Conservation (phyloP, 2,888 invertebrate species). For the Luperina testacea region DNA sequence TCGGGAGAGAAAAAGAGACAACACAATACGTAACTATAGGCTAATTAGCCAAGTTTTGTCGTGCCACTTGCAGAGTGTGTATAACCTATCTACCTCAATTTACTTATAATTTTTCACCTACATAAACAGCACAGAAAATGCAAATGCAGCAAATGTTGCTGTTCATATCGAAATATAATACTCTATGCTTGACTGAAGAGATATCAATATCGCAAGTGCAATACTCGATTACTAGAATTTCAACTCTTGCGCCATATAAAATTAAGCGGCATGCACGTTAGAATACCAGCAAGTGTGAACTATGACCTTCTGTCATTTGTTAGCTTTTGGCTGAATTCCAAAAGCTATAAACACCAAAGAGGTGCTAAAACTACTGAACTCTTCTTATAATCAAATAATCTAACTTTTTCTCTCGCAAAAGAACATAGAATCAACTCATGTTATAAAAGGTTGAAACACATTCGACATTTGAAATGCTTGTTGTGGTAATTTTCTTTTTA, state of each 20-base stretch:
- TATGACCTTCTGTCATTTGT: slow-evolving; percentile 11
- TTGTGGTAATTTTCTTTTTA: background rate
- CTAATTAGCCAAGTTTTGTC: too few relatives aligned
- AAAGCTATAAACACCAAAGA: slow-evolving; percentile 7
- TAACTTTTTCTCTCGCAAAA: slow-evolving; percentile 17
- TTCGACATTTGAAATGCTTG: slow-evolving; percentile 15
- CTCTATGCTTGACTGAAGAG: slow-evolving; percentile 12
- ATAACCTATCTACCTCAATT: too few relatives aligned
- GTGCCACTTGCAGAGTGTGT: too few relatives aligned
- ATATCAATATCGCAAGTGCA: slow-evolving; percentile 25
- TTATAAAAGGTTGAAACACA: slow-evolving; percentile 15
- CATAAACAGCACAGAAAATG: background rate
- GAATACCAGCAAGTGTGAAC: background rate
- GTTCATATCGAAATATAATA: slow-evolving; percentile 18
- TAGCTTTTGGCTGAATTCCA: slow-evolving; percentile 14
- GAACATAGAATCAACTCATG: background rate
- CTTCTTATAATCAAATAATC: background rate
- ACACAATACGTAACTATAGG: too few relatives aligned
- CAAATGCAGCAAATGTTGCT: background rate
- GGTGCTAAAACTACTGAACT: slow-evolving; percentile 1
- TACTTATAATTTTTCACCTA: too few relatives aligned
- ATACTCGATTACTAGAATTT: slow-evolving; percentile 6
- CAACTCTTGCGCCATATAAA: background rate
- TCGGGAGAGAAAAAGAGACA: too few relatives aligned
- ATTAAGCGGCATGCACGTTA: background rate